Base-by-base conservation (phyloP, 2,113 vertebrate species). In the Potamarius usumacintae region DNA sequence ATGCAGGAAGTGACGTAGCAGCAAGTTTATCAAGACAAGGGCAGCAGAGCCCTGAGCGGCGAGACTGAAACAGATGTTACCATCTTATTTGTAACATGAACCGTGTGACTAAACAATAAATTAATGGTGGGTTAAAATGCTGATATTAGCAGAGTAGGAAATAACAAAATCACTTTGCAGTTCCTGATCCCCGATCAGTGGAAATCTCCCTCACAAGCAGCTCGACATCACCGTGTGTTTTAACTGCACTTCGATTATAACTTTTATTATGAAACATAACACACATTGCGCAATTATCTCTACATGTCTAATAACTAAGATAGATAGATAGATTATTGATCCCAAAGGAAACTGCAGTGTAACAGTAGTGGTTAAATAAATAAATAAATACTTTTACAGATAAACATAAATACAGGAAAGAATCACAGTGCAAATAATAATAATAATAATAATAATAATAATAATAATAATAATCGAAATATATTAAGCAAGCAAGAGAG, bases 1-100 rank as follows among this genome's bases (percentile, higher is more conserved):
- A 84, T 2, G 27, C 62, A 34, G 77, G 62, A 78, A 79, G 60
- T 86, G 76, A 86, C 76, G 63, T 71, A n/a, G 15, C 27, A 55
- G 14, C 50, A 17, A 67, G 85, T 52, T 71, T 27, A 55, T 58
- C 30, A 17, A 71, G 85, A 15, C 85, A 2, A 15, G 48, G 5
- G 17, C 22, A 72, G 42, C 25, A 14, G 84, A 79, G 42, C 60
- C 15, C 69, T 10, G 60, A 77, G 25, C 1, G 25, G 12, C 52
- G 1, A 18, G 5, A 50, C 71, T 55, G 77, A 82, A 4, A 22
- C 22, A 48, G 42, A 50, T 11, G 42, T 22, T 20, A 74, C 0
- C 8, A 10, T 76, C 20, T 30, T 79, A 9, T 79, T 57, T 4
- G n/a, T 27, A 27, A 18, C 1, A 12, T 42, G 22, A 48, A 7